Base-by-base conservation (phyloP, 2,113 vertebrate genomes). In the Xiphophorus couchianus region DNA sequence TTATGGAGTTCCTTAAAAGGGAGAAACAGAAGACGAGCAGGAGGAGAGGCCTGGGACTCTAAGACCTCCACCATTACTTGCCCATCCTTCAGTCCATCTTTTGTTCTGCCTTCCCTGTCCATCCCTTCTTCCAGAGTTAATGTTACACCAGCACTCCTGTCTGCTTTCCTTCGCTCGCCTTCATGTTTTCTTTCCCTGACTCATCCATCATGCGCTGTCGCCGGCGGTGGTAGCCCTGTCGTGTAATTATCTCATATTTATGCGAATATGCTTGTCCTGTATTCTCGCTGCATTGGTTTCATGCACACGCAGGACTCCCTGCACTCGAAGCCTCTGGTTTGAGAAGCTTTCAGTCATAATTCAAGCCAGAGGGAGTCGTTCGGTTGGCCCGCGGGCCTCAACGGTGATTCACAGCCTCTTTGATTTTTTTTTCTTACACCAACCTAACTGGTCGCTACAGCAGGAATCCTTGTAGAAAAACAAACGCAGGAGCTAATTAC, bases 141-240 rank as follows among this genome's bases (percentile, higher is more conserved):
- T 90, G 73, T 90, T 92, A 88, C 90, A 89, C 51, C 67, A 44
- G 85, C 78, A 72, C 78, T 74, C 66, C 78, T 78, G 71, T 84
- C 64, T 66, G 51, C 51, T 69, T 83, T 84, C 84, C 78, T 79
- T 62, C 37, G 25, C 77, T 83, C 22, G 28, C 76, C 72, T 78
- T 80, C 86, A 72, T 83, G 80, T 87, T 86, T 82, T 87, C 71
- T 81, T 79, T 80, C 71, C 81, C 82, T 27, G 37, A 72, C 76
- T 88, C 92, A 92, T 94, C 89, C 91, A 94, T 94, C 93, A 94
- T 90, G 78, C 51, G 78, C 88, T 92, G 93, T 93, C 90, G 89
- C 92, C 83, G 35, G 82, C 83, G 89, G 92, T 88, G 48, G 76
- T 76, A 78, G 87, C 73, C 60, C 84, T 85, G 90, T 91, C 76